These are phyloP conservation scores for Drosophila mimica DNA, from an alignment of 2,888 invertebrate species.

Conservation along the genomic window DNA sequence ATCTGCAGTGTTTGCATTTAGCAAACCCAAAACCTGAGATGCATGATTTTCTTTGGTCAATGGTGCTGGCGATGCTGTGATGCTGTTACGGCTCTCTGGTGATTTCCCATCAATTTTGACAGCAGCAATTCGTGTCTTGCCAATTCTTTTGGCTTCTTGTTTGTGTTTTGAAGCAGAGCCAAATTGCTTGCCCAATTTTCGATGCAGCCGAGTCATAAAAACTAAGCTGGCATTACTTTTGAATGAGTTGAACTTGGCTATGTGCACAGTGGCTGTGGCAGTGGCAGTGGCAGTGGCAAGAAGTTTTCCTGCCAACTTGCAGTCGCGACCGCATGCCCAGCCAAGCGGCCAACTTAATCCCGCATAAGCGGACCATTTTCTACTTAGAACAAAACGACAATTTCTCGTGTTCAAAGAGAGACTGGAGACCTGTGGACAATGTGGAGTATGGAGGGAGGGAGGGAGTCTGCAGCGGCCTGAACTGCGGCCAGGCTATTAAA, in stretches of 20 bases:
- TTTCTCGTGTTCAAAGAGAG: conserved; percentile 31
- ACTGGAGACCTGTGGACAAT: neutral
- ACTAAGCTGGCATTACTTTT: conserved; percentile 34
- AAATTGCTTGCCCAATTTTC: conserved; percentile 9
- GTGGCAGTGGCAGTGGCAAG: neutral
- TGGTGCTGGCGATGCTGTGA: neutral
- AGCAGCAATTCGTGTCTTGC: conserved; percentile 7
- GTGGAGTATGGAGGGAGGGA: too few relatives aligned
- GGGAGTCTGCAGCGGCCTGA: conserved; percentile 23
- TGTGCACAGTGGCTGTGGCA: neutral
- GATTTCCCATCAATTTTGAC: conserved; percentile 15
- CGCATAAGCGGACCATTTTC: conserved; percentile 60
- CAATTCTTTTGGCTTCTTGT: conserved; percentile 1
- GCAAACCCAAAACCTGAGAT: conserved; percentile 11
- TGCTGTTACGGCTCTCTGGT: neutral
- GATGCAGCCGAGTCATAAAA: conserved; percentile 13
- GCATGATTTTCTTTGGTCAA: conserved; percentile 3
- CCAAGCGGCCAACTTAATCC: conserved; percentile 45
- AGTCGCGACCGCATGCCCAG: conserved; percentile 8
- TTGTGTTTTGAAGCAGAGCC: conserved; percentile 3
- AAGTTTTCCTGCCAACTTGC: conserved; percentile 27
- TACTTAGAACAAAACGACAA: conserved; percentile 39
- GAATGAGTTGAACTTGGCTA: conserved; percentile 28
- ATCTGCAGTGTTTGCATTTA: conserved; percentile 32
- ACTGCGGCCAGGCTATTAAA: conserved; percentile 47